Evolutionary conservation across 1,140 invertebrate genomes (phyloP).

Genomic region (Drosophila ananassae): DNA sequence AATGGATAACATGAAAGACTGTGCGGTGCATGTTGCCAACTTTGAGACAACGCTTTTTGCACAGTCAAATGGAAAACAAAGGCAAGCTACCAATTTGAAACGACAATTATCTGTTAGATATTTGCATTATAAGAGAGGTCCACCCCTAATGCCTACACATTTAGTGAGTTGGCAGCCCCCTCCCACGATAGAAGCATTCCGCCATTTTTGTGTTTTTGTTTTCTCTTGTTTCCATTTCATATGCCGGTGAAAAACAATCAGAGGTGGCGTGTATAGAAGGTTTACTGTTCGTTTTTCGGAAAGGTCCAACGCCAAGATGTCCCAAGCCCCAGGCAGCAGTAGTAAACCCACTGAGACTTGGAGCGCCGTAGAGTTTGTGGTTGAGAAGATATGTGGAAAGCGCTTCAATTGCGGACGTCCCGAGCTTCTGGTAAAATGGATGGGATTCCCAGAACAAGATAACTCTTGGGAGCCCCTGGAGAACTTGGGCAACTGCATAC

Average conservation of each 20-base stretch:
- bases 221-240: not conserved
- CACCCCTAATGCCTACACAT: not conserved
- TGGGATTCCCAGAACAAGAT: slow-evolving; percentile 9
- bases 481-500: slow-evolving; percentile 32
- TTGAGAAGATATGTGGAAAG: slow-evolving; percentile 41
- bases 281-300: no score
- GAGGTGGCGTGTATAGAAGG: no score
- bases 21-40: not conserved
- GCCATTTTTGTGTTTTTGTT: not conserved
- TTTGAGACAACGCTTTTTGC: not conserved
- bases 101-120: not conserved
- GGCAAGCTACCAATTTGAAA: not conserved
- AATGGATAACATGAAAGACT: not conserved
- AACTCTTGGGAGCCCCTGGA: slow-evolving; percentile 59
- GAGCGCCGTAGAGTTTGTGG: not conserved
- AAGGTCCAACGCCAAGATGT: not conserved
- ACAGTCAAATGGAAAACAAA: not conserved
- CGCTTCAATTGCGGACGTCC: slow-evolving; percentile 29
- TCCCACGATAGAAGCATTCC: not conserved
- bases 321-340: not conserved
- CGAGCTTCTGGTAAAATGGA: slow-evolving; percentile 44
- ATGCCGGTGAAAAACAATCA: not conserved
- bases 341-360: not conserved
- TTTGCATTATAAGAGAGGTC: not conserved
- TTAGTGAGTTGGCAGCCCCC: not conserved